Base-by-base conservation (phyloP, 2,113 vertebrate species). In the Cebidichthys violaceus region DNA sequence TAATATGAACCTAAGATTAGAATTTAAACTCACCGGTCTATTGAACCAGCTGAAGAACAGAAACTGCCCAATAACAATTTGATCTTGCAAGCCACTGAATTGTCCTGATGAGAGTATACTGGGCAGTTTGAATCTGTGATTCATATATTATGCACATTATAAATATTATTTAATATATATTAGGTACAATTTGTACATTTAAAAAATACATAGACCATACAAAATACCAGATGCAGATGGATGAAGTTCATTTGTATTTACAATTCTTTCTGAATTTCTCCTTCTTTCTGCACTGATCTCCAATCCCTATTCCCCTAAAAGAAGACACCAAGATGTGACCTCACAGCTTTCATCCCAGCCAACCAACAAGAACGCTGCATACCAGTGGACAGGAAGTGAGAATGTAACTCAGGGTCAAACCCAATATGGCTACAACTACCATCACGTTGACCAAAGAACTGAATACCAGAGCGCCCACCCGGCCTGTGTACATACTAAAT, bases 381-480 rank as follows among this genome's bases (percentile, higher is more conserved):
- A 75, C 70, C 88, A 86, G 77, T 89, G 90, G 88, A 82, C 79
- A 55, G 85, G 39, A 74, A 39, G 50, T 74, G 74, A 81, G 33
- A 72, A 66, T 66, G 77, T 70, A 39, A 24, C 85, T 81, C 91
- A 90, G 72, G 77, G 75, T 77, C 90, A 91, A 80, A 88, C 83
- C 47, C 88, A 91, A 39, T 82, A 86, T 43, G 90, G 90, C 67
- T 93, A 93, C 85, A 94, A 90, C 84, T 93, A 93, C 83, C 93
- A 93, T 71, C 90, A 91, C 67, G 90, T 90, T n/a, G 91, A 93
- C 84, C 92, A 94, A 87, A 92, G 92, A 85, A 93, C 90, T 72
- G 93, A 92, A 87, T 87, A 79, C 85, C 92, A 85, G 61, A 69
- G 62, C 14, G 18, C 33, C 24, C 68, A 50, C 17, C 29, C 60